Evolutionary conservation across 35 echinoderm and acorn worm genomes (phyloP).

Genomic region (Lytechinus variegatus): DNA sequence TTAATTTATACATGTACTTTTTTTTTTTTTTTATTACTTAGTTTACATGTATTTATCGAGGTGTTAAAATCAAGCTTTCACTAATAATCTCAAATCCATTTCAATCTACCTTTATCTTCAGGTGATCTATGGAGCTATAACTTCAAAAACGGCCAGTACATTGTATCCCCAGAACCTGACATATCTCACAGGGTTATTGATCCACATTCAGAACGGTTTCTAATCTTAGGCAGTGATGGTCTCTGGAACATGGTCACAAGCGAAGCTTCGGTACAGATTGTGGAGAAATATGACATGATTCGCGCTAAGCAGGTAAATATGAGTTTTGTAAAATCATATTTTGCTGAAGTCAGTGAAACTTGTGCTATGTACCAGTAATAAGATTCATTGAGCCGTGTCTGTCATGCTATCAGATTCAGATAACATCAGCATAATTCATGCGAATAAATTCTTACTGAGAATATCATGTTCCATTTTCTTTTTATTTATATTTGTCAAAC

Average conservation of each 20-base stretch:
- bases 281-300: slow-evolving; percentile 67
- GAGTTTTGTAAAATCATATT: neutral
- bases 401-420: no score
- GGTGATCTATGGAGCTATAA: slow-evolving; percentile 99
- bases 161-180: slow-evolving; percentile 96
- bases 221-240: slow-evolving; percentile 88
- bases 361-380: neutral
- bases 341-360: neutral
- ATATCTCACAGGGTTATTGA: slow-evolving; percentile 76
- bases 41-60: no score
- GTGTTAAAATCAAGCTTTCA: no score
- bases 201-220: slow-evolving; percentile 71
- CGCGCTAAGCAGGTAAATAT: neutral
- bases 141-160: slow-evolving; percentile 72
- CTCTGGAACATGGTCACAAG: slow-evolving; percentile 93
- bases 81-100: no score
- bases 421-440: no score
- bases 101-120: neutral
- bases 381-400: no score
- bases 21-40: no score
- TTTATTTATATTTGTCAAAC: no score
- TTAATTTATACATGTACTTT: no score
- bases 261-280: slow-evolving; percentile 67
- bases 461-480: no score
- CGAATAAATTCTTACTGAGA: no score